phyloP scores from a whole-genome alignment of 2,113 vertebrate genomes.

The Clupea harengus region DNA sequence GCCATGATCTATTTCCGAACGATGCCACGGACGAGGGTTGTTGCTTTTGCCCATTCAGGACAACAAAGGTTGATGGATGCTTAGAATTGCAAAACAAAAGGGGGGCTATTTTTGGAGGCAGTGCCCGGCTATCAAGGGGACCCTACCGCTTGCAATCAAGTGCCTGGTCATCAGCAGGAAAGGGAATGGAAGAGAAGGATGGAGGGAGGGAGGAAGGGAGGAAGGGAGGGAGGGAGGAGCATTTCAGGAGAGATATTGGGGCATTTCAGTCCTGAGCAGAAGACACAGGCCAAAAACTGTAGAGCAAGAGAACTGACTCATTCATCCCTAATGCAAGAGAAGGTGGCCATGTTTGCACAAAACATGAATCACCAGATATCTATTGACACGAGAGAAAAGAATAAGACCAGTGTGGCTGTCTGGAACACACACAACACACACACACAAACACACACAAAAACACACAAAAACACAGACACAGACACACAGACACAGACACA shows the following conservation, averaged over 20 bases:
- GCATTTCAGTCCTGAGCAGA: background rate
- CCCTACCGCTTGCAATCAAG: background rate
- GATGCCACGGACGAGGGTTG: background rate
- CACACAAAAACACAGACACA: background rate
- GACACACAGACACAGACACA: conserved; percentile 26
- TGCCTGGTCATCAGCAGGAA: background rate
- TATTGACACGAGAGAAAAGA: background rate
- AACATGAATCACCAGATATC: background rate
- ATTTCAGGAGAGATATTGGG: background rate
- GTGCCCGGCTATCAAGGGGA: background rate
- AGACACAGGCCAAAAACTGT: background rate
- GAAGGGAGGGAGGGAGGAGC: background rate
- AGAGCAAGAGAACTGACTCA: background rate
- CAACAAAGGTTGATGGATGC: conserved; percentile 15
- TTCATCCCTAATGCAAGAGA: background rate
- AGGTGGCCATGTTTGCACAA: background rate
- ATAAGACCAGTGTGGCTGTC: background rate
- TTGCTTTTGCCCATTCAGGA: conserved; percentile 3
- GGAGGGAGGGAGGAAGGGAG: background rate
- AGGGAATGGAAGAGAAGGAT: background rate
- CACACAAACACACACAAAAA: background rate
- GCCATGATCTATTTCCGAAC: background rate
- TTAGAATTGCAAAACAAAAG: conserved; percentile 18
- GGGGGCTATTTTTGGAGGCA: background rate
- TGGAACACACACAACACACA: background rate